Conservation (phyloP, 2,113 vertebrate genomes). For the Tor tambroides region DNA sequence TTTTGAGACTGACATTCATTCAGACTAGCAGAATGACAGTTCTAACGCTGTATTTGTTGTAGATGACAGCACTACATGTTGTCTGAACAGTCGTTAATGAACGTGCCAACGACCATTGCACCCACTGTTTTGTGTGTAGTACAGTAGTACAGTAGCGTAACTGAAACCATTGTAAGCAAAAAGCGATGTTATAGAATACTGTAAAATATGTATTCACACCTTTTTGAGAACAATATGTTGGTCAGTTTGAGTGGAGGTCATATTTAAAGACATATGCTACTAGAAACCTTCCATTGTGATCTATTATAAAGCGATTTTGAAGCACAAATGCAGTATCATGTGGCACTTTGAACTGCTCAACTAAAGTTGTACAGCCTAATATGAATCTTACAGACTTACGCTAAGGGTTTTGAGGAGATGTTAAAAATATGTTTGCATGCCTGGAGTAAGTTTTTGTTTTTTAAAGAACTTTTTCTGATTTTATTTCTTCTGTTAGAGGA, state of each 20-base stretch:
- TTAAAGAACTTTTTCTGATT: background rate
- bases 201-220: slow-evolving; percentile 10
- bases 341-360: background rate
- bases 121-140: slow-evolving; percentile 85
- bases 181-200: slow-evolving; percentile 50
- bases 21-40: slow-evolving; percentile 75
- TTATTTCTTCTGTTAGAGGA: background rate
- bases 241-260: background rate
- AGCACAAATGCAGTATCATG: slow-evolving; percentile 1
- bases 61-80: slow-evolving; percentile 79
- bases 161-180: slow-evolving; percentile 69
- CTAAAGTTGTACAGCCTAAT: slow-evolving; percentile 44
- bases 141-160: slow-evolving; percentile 85
- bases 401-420: background rate
- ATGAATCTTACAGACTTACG: background rate
- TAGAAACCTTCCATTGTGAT: background rate
- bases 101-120: slow-evolving; percentile 96
- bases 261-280: background rate
- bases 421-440: slow-evolving; percentile 19
- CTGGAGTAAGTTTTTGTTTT: background rate
- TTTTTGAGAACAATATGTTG: slow-evolving; percentile 8
- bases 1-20: slow-evolving; percentile 63
- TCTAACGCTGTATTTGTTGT: slow-evolving; percentile 85
- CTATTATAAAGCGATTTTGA: background rate
- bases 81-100: slow-evolving; percentile 85